A percentile compares a stretch with the other conserved stretches of the same genome.
Evolutionary conservation across 2,797 vertebrate species (phyloP).

Genomic region (Trematomus bernacchii): DNA sequence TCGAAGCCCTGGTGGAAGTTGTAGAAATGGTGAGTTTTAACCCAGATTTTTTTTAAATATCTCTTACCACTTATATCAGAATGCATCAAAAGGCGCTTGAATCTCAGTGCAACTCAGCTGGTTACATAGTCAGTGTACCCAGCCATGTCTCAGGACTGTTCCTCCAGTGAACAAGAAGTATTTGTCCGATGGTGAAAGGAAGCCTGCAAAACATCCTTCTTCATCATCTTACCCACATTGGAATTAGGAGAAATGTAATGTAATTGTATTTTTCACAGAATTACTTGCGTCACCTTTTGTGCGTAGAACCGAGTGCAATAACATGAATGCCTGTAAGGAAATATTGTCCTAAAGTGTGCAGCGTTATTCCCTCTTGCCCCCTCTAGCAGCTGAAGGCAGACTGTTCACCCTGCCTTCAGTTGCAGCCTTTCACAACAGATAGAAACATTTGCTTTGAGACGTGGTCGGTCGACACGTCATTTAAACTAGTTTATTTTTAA

Average conservation of each 20-base stretch:
- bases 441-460: neutral
- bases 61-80: neutral
- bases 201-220: neutral
- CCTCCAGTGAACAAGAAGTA: conserved; percentile 1
- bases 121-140: conserved; percentile 35
- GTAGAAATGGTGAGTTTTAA: conserved; percentile 93
- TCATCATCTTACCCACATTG: neutral
- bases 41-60: neutral
- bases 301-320: neutral
- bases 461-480: neutral
- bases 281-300: too few relatives aligned
- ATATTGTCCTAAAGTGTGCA: neutral
- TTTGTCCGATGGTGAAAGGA: neutral
- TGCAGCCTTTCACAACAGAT: neutral
- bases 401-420: neutral
- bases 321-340: neutral
- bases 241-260: too few relatives aligned
- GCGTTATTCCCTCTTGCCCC: neutral
- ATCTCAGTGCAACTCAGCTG: conserved; percentile 17
- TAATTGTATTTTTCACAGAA: too few relatives aligned
- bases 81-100: conserved; percentile 19
- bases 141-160: conserved; percentile 14
- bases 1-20: conserved; percentile 95
- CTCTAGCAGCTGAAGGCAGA: neutral
- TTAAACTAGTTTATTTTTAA: neutral